Conservation (phyloP, 1,140 invertebrate species). For the Drosophila melanogaster region Release_6_plus_ISO1_MT NT_033777.3:16645001-16645500, state of each 20-base stretch:
- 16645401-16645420: conserved; percentile 71
- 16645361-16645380: conserved; percentile 62
- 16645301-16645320: conserved; percentile 17
- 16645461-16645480: conserved; percentile 18
- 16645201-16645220: conserved; percentile 69
- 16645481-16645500: conserved; percentile 31
- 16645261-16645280: conserved; percentile 33
- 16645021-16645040: conserved; percentile 44
- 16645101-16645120: conserved; percentile 55
- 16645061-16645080: conserved; percentile 78
- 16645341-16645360: conserved; percentile 67
- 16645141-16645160: conserved; percentile 75
- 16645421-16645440: conserved; percentile 72
- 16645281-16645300: conserved; percentile 35
- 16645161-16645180: conserved; percentile 30
- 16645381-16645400: conserved; percentile 65
- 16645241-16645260: conserved; percentile 68
- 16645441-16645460: conserved; percentile 65
- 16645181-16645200: conserved; percentile 70
- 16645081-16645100: conserved; percentile 78
- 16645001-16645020: conserved; percentile 14
- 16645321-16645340: conserved; percentile 66
- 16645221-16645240: conserved; percentile 82
- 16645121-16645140: conserved; percentile 59
- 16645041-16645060: conserved; percentile 71